A percentile compares a stretch with the other conserved stretches of the same genome.
phyloP scores from a whole-genome alignment of 35 echinoderm and acorn worm genomes.

The Ptychodera flava region DNA sequence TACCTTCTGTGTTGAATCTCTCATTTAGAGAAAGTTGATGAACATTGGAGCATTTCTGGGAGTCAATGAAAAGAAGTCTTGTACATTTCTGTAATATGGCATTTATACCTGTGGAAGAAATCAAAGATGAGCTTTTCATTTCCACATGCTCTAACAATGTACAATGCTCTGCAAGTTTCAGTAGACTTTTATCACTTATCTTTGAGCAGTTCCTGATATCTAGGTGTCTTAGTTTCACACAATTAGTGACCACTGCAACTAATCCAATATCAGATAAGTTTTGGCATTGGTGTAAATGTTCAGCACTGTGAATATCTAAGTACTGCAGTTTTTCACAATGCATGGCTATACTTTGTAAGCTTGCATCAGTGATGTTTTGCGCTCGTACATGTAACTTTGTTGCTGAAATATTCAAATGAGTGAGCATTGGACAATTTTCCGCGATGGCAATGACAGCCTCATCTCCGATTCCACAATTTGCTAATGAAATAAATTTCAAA shows the following conservation, averaged over 20 bases:
- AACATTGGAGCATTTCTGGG: not conserved
- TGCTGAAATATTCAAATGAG: not conserved
- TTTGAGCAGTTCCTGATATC: not conserved
- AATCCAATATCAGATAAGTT: not conserved
- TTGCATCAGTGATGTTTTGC: not conserved
- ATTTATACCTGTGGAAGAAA: not conserved
- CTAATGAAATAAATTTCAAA: not conserved
- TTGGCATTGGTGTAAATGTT: not conserved
- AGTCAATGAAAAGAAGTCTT: not conserved
- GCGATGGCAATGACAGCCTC: not conserved
- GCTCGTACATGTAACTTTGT: too few relatives aligned
- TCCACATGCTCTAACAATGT: not conserved
- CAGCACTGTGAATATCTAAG: not conserved
- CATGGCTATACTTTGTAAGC: not conserved
- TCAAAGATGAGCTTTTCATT: not conserved
- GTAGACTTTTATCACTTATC: not conserved
- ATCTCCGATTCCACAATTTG: not conserved
- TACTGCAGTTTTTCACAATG: not conserved
- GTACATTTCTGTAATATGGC: not conserved
- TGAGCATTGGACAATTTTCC: not conserved
- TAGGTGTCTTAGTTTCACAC: not conserved
- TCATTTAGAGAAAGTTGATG: not conserved
- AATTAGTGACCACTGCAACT: not conserved
- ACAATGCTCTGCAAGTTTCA: not conserved
- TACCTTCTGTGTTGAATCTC: not conserved